Conservation (phyloP, 2,888 invertebrate species). For the Pandemis heparana region DNA sequence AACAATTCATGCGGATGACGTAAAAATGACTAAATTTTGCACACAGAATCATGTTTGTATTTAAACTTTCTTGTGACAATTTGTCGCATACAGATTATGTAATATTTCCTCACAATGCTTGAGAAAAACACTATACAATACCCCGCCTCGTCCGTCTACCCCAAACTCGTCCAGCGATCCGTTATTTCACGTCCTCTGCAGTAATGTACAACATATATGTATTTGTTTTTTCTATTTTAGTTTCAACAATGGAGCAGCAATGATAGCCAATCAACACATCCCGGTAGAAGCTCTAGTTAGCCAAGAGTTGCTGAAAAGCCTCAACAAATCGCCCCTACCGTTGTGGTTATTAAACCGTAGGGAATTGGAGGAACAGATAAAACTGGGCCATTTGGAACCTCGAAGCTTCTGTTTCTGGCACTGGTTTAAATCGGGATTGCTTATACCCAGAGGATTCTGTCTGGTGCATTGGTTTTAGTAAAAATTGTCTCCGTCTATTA, state of each 20-base stretch:
- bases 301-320: constrained; percentile 75
- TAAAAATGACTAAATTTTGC: no score
- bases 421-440: neutral
- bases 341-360: constrained; percentile 90
- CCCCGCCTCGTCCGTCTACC: no score
- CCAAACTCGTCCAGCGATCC: no score
- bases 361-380: constrained; percentile 85
- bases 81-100: no score
- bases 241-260: constrained; percentile 54
- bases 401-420: neutral
- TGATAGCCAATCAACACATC: constrained; percentile 71
- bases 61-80: no score
- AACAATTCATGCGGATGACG: no score
- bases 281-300: constrained; percentile 89
- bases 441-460: neutral
- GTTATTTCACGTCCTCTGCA: no score
- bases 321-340: constrained; percentile 88
- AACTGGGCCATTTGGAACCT: constrained; percentile 51
- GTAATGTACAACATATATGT: no score
- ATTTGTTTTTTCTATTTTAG: constrained; percentile 51
- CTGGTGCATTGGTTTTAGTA: neutral
- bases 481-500: neutral
- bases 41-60: no score
- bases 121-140: no score
- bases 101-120: no score